phyloP scores from a whole-genome alignment of 2,113 vertebrate genomes.

The Chaenocephalus aceratus region DNA sequence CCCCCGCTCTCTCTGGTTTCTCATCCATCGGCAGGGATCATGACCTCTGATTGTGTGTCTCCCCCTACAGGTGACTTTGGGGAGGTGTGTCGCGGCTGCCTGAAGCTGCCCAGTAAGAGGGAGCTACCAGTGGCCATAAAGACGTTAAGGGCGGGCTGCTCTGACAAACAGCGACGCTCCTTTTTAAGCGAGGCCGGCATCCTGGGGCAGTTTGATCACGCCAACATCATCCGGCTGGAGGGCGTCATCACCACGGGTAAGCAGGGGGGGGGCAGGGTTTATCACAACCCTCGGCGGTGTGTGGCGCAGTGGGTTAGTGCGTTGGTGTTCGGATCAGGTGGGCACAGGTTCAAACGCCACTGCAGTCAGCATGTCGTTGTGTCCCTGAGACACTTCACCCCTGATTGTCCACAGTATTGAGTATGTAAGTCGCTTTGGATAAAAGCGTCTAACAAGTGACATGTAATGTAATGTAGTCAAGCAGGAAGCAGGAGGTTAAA shows the following conservation, averaged over 20 bases:
- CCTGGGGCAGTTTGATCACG: slow-evolving; percentile 95
- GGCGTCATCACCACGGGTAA: slow-evolving; percentile 94
- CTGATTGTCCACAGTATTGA: too few relatives aligned
- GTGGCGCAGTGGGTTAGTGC: too few relatives aligned
- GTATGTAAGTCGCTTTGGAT: too few relatives aligned
- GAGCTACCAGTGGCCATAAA: slow-evolving; percentile 93
- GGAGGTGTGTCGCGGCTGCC: slow-evolving; percentile 90
- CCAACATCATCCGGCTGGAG: slow-evolving; percentile 92
- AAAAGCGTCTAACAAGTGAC: too few relatives aligned
- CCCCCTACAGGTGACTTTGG: slow-evolving; percentile 89
- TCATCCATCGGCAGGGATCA: background rate
- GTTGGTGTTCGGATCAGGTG: too few relatives aligned
- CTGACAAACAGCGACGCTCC: slow-evolving; percentile 87
- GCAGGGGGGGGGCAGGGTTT: background rate
- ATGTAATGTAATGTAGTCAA: background rate
- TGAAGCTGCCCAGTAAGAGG: slow-evolving; percentile 93
- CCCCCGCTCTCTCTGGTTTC: background rate
- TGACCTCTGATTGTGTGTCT: slow-evolving; percentile 36
- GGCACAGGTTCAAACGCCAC: too few relatives aligned
- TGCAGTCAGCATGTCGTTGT: too few relatives aligned
- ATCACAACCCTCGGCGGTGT: too few relatives aligned
- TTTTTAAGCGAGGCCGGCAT: slow-evolving; percentile 93
- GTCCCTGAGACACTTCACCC: too few relatives aligned
- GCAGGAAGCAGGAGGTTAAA: slow-evolving; percentile 2
- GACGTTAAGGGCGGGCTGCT: slow-evolving; percentile 89